These are phyloP conservation scores for Drosophila parabipectinata DNA, from an alignment of 1,140 invertebrate species.

Conservation along the genomic window DNA sequence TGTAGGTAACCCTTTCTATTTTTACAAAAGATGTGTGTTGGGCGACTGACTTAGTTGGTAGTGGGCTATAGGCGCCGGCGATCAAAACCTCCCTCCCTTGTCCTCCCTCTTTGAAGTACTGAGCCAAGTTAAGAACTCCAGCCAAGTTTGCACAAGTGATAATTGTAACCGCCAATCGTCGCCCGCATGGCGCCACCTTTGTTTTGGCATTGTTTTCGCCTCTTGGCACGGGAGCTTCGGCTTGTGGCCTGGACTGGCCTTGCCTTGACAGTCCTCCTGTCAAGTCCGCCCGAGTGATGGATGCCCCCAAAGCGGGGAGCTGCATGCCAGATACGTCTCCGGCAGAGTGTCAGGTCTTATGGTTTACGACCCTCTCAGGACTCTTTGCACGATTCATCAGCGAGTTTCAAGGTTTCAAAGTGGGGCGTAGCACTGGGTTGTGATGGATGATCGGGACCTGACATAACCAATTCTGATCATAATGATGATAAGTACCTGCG, in stretches of 20 bases:
- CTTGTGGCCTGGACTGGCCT: slow-evolving; percentile 45
- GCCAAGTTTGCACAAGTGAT: slow-evolving; percentile 78
- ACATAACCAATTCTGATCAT: slow-evolving; percentile 28
- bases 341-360: slow-evolving; percentile 35
- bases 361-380: slow-evolving; percentile 62
- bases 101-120: background rate
- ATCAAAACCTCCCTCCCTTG: slow-evolving; percentile 25
- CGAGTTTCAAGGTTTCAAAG: slow-evolving; percentile 43
- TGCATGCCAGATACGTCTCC: slow-evolving; percentile 56
- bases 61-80: slow-evolving; percentile 46
- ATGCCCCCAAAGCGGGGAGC: slow-evolving; percentile 55
- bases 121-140: slow-evolving; percentile 66
- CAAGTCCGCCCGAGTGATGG: slow-evolving; percentile 39
- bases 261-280: slow-evolving; percentile 65
- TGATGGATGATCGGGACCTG: slow-evolving; percentile 34
- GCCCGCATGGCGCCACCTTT: slow-evolving; percentile 59
- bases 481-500: slow-evolving; percentile 1
- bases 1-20: too few relatives aligned
- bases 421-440: slow-evolving; percentile 22
- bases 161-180: slow-evolving; percentile 63
- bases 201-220: slow-evolving; percentile 6
- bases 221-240: slow-evolving; percentile 8
- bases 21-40: too few relatives aligned
- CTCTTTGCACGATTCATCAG: slow-evolving; percentile 27
- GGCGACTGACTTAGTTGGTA: too few relatives aligned